Conservation (phyloP, 2,113 vertebrate species). For the Pomatorhinus ruficollis region DNA sequence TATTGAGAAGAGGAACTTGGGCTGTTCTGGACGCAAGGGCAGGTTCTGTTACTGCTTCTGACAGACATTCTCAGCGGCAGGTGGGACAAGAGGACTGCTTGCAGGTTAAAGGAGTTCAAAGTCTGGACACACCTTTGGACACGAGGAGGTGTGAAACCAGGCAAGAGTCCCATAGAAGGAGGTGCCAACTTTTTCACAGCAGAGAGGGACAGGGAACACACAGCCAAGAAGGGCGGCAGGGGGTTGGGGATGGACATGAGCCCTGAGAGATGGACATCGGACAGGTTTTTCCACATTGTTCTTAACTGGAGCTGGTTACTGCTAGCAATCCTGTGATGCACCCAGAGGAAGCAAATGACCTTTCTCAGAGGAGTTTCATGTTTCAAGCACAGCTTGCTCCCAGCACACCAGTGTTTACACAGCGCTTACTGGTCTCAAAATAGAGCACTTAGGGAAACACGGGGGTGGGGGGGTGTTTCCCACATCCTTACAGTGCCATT, state of each 20-base stretch:
- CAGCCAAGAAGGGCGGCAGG: fast-evolving
- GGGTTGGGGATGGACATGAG: not conserved
- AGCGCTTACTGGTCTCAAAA: not conserved
- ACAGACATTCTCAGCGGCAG: fast-evolving
- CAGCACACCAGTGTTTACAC: not conserved
- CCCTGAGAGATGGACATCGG: not conserved
- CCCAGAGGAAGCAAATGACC: not conserved
- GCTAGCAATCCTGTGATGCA: not conserved
- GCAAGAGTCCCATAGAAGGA: not conserved
- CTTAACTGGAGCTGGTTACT: not conserved
- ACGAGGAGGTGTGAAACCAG: not conserved
- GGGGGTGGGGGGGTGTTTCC: not conserved
- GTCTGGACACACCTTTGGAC: not conserved
- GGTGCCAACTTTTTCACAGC: fast-evolving
- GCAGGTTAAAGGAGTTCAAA: not conserved
- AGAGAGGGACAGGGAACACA: not conserved
- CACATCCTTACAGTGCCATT: not conserved
- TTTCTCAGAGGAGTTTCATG: not conserved
- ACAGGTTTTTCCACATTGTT: not conserved
- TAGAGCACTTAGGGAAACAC: not conserved
- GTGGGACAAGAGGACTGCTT: not conserved
- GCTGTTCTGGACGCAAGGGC: not conserved
- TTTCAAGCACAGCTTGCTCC: not conserved
- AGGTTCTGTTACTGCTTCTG: not conserved
- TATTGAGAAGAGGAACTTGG: not conserved